These are phyloP conservation scores for Ursus arctos DNA, from an alignment of 2,113 vertebrate species.

Conservation along the genomic window DNA sequence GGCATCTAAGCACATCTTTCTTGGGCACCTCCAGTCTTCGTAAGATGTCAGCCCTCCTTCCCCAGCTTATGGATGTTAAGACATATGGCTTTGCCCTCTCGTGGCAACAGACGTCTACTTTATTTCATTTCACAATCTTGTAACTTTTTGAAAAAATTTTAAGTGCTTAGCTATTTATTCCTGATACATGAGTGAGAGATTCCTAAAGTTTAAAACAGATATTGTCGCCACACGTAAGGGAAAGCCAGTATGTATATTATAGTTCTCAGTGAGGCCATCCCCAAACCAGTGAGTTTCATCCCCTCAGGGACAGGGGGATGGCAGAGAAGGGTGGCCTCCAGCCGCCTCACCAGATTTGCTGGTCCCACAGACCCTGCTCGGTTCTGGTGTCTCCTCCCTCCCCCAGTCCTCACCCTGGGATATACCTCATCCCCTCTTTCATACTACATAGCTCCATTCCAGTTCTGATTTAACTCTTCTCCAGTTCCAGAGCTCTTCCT, in stretches of 20 bases:
- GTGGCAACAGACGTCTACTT: background rate
- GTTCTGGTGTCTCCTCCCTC: background rate
- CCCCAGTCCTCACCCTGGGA: too few relatives aligned
- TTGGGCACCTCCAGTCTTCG: background rate
- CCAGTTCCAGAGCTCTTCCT: background rate
- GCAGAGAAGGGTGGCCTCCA: background rate
- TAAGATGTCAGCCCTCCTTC: background rate
- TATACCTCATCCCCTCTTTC: background rate
- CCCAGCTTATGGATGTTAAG: background rate
- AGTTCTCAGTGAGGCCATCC: background rate
- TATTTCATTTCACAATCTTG: background rate
- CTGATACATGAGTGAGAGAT: background rate
- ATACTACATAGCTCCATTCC: background rate
- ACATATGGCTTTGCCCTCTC: background rate
- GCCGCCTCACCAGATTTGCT: background rate
- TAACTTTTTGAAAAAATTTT: background rate
- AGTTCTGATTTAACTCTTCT: background rate
- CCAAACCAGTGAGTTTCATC: background rate
- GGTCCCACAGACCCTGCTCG: background rate
- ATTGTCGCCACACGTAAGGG: background rate
- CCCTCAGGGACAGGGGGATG: background rate
- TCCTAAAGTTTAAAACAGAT: background rate
- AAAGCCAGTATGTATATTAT: background rate
- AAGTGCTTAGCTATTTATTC: slow-evolving; percentile 25
- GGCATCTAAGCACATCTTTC: background rate